Base-by-base conservation (phyloP, 2,888 invertebrate genomes). In the Chymomyza caudatula region DNA sequence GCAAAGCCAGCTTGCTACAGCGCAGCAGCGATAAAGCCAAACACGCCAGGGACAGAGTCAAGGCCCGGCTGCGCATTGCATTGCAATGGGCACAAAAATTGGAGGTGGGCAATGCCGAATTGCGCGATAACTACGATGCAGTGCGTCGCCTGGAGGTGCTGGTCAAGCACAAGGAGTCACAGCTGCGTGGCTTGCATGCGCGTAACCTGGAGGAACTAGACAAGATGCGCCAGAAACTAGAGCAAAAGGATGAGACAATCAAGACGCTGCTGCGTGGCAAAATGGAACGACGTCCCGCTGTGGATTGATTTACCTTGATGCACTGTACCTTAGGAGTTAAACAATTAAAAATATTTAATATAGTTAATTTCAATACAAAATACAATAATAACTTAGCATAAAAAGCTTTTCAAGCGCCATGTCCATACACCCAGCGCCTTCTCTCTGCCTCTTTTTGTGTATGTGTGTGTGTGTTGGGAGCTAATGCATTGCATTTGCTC, bases 171-270 rank as follows among this genome's bases (percentile, higher is more conserved):
- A 91, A 91, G 68, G 91, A 91, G 65, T 85, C 89, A 0, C 90
- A 90, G 64, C 79, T 91, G 37, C 88, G 88, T 4, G 89, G 89
- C 0, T 63, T 91, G 23, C 89, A 90, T 20, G 69, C 82, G 0
- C 84, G 89, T 0, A 88, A 90, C 63, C 54, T 83, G 17, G 85
- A 88, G 52, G 90, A 91, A 69, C 75, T 90, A 65, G 88, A 88
- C 0, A 88, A 87, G 65, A 56, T 90, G 67, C 77, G 86, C 3
- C 74, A 86, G 13, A 90, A 89, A 62, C 71, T 91, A n/a, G 75
- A 85, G 51, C 90, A 91, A 58, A 89, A 89, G 54, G 91, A 91
- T 19, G 89, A 90, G 4, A 91, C 89, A 0, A 89, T 91, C 15
- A 82, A 77, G 23, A 89, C 86, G 62, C 85, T 91, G 37, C 71